Evolutionary conservation across 2,797 vertebrate genomes (phyloP), one percentile per base, ranked within the genome.

Genomic region (Neoniphon sammara): DNA sequence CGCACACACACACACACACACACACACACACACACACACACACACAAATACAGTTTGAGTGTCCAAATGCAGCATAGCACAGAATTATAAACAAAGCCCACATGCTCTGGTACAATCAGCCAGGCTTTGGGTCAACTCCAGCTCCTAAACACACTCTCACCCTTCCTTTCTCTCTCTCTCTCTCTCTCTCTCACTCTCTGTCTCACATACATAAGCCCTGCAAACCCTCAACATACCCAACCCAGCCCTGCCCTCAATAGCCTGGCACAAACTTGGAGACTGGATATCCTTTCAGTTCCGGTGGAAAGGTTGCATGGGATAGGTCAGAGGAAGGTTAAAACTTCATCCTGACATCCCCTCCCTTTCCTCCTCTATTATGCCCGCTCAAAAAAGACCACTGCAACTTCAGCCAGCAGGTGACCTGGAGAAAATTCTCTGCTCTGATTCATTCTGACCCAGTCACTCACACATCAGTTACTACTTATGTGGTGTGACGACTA

Each of bases 1-100:
- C 30, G 83, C 71, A 65, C 76, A 68, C 75, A 46, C 70, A 63
- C 47, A 58, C 54, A 63, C 46, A 56, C 47, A 77, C 62, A 56
- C 50, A 49, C 55, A 67, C 47, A 52, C 27, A 61, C 56, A 46
- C 57, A 56, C 25, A 15, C 15, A 44, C n/a, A 7, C 76, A 77
- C 70, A 60, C 70, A 53, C 62, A 81, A 66, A 77, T 63, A 10
- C 31, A 72, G 72, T 80, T 73, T 80, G 69, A 81, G 85, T 86
- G 77, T 85, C 76, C 39, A 71, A 86, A 78, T 77, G 86, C 83
- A 86, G 88, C 73, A 76, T 69, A 71, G 83, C 86, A 71, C 76
- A 84, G 82, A 82, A 90, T 87, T 90, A 92, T 90, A 92, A 92
- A 92, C 91, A 92, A 89, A 89, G 82, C 85, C 86, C 90, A 88